Evolutionary conservation across 53 echinoderm and acorn worm species (phyloP).

Genomic region (Mesocentrotus franciscanus): DNA sequence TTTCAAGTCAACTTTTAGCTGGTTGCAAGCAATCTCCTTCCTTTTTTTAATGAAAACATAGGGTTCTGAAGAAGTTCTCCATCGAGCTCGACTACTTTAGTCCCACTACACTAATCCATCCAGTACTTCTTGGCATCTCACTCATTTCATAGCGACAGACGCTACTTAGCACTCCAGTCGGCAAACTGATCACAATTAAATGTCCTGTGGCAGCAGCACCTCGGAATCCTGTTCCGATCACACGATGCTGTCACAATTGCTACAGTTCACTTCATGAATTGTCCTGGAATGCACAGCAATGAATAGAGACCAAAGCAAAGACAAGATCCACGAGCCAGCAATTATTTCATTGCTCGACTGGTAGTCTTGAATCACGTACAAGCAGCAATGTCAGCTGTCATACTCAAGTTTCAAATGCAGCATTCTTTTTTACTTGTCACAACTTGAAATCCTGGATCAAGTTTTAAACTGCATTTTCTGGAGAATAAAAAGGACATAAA

Average conservation of each 20-base stretch:
- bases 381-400: slow-evolving; percentile 29
- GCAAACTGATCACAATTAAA: slow-evolving; percentile 29
- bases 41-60: not conserved
- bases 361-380: not conserved
- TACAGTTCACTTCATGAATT: not conserved
- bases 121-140: not conserved
- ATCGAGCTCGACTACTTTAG: not conserved
- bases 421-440: slow-evolving; percentile 8
- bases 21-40: not conserved
- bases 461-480: slow-evolving; percentile 41
- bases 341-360: not conserved
- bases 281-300: slow-evolving; percentile 49
- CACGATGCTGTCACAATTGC: slow-evolving; percentile 35
- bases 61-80: not conserved
- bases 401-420: slow-evolving; percentile 49
- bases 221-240: not conserved
- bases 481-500: not conserved
- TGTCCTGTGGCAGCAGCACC: slow-evolving; percentile 7
- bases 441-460: slow-evolving; percentile 37
- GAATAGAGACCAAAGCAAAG: not conserved
- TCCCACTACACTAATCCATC: not conserved
- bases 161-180: not conserved
- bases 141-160: not conserved
- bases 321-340: not conserved
- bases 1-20: not conserved